Evolutionary conservation across 2,113 vertebrate genomes (phyloP), one percentile per base, ranked within the genome.

Genomic region (Pogonocichla stellata): DNA sequence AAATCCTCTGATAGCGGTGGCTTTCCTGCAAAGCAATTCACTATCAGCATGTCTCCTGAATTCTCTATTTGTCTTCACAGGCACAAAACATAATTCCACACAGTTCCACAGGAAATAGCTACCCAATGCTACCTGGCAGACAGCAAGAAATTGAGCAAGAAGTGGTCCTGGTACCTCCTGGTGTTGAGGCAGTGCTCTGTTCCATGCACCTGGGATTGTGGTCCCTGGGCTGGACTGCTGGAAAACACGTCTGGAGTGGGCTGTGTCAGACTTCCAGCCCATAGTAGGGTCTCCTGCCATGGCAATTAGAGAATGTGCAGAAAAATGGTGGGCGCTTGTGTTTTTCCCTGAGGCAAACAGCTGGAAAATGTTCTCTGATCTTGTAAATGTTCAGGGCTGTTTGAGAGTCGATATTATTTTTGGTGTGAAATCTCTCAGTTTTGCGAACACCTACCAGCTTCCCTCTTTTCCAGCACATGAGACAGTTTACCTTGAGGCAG

Each of bases 221-320:
- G 45, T 92, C 14, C 25, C 33, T 47, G 48, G 20, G 19, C 42
- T 86, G 33, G 13, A 25, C 33, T 54, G 6, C 45, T 57, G 89
- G 54, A 17, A 75, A 42, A 23, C 4, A 5, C 7, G 12, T 4
- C 48, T 79, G 51, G 47, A 81, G 26, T 19, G 33, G 29, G 20
- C 34, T 70, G 54, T 13, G 26, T 9, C 33, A 51, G 51, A 73
- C 19, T 42, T n/a, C 57, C 60, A 62, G 19, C 25, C 19, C 34
- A 13, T 0, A 0, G 11, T 12, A 14, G 26, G 26, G 4, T 84
- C 12, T 78, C 14, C 48, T 78, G 34, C 17, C 48, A 19, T 1
- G 1, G 19, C 47, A 73, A 15, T 70, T 58, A 71, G 15, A 78
- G 16, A 28, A 20, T 6, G 4, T 36, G 33, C 33, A 25, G 60